Evolutionary conservation across 2,797 vertebrate genomes (phyloP), one percentile per base, ranked within the genome.

Genomic region (Threskiornis aethiopicus): DNA sequence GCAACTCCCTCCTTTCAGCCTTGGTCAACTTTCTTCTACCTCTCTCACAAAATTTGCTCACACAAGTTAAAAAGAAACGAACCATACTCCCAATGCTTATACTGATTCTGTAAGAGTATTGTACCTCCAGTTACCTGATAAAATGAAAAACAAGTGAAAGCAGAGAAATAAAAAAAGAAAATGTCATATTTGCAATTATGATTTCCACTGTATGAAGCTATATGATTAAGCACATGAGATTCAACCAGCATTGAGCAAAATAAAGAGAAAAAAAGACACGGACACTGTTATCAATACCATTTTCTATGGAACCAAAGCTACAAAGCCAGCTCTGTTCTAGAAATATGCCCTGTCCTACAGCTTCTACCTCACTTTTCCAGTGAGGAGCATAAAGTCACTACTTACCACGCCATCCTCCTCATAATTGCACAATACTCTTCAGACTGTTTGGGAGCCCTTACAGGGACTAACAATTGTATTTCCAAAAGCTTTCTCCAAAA

Each of bases 131-230:
- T 35, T 55, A 33, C 5, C 37, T 4, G 7, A 16, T 21, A 65
- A 75, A 4, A 14, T 14, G 5, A 33, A 10, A 69, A 86, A 64
- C 1, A n/a, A 84, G 28, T 17, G 11, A 88, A 84, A 86, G 13
- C 5, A 55, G 11, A 41, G n/a, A 54, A 73, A 29, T 21, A 15
- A 46, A 24, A n/a, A 28, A 31, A 33, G 1, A 28, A 49, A 71
- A 16, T 0, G 1, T 21, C 0, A 1, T 24, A 59, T 54, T 65
- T 47, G 10, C 10, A 80, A 35, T 39, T 41, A 22, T 47, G 8
- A 52, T 55, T 80, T 78, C 37, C 39, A 11, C 24, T 46, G 10
- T 4, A 35, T 14, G 11, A 76, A 83, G 10, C 5, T 73, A 5
- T 29, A 42, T 10, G 9, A 67, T 55, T 37, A 65, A 33, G 41